Evolutionary conservation across 2,113 vertebrate species (phyloP), one percentile per base, ranked within the genome.

Genomic region (Oostethus manadensis): DNA sequence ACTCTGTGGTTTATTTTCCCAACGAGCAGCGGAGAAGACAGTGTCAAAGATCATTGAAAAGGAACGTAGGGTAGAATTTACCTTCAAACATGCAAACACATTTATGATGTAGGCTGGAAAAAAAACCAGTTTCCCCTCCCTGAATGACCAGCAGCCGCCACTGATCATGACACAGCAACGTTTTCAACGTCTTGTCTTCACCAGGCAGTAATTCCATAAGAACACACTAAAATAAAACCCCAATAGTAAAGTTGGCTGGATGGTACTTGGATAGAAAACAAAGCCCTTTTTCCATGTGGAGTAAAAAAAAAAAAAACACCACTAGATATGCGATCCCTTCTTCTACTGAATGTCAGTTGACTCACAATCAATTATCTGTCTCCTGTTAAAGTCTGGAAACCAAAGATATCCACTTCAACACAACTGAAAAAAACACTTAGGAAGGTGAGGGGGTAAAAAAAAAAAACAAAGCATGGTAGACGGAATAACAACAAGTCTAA

Each of bases 351-450:
- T 63, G 74, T 76, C 20, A 20, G 70, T 67, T 60, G 61, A 64
- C 54, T 73, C 40, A 38, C 49, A 71, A 81, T 86, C 80, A 78
- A 78, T 83, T 20, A 55, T 69, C 65, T n/a, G 49, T 79, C 68
- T 73, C 76, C 51, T 60, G 65, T 6, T 48, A 21, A 65, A 70
- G 63, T 74, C 70, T 72, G 79, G 74, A 81, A 74, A 66, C 66
- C 8, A 20, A 26, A 69, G 14, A 51, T 65, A 74, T 78, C 56
- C 16, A 54, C 55, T 72, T 54, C 45, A 68, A 35, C 21, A 60
- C 48, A 47, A 66, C 15, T 40, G 21, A 29, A 65, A 23, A 50
- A n/a, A 45, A 5, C 16, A 49, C 53, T 10, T 0, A 22, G 4
- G 44, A 23, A 59, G 53, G 11, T 42, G 26, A 38, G 43, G 16